These are phyloP conservation scores for Psilanteris sp. DNA, from an alignment of 1,140 invertebrate genomes.

Conservation along the genomic window DNA sequence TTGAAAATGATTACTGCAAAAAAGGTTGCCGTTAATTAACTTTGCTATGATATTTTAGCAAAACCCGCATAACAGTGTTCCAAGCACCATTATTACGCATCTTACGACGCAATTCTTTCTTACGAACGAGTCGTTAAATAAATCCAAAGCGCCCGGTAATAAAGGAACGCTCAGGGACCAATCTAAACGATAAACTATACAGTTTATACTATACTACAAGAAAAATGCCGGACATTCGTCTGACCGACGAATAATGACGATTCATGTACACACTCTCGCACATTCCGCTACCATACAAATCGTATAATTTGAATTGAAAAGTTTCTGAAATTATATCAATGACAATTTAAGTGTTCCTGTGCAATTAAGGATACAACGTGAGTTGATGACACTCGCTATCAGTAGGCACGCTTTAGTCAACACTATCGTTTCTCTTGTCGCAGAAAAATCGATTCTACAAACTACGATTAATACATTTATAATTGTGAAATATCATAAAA, in stretches of 20 bases:
- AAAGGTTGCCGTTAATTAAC: conserved; percentile 25
- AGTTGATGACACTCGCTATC: conserved; percentile 39
- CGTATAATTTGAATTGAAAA: conserved; percentile 41
- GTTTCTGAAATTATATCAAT: conserved; percentile 34
- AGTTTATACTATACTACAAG: too few species aligned
- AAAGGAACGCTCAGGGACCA: conserved; percentile 46
- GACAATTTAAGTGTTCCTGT: conserved; percentile 50
- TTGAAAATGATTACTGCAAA: too few species aligned
- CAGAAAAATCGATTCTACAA: too few species aligned
- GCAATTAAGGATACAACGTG: conserved; percentile 36
- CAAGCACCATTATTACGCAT: conserved; percentile 25
- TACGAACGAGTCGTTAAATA: conserved; percentile 52
- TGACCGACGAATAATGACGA: conserved; percentile 36
- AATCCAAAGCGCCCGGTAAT: conserved; percentile 40
- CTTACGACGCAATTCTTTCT: conserved; percentile 28
- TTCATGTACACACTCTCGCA: conserved; percentile 20
- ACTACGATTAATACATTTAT: too few species aligned
- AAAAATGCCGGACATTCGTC: conserved; percentile 34
- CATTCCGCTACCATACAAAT: conserved; percentile 26
- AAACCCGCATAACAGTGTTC: conserved; percentile 12
- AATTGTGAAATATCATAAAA: too few species aligned
- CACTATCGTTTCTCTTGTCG: not conserved
- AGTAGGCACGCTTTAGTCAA: conserved; percentile 7
- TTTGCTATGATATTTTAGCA: conserved; percentile 2
- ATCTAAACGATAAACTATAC: conserved; percentile 54